Percentiles rank a stretch among this genome's conserved stretches.
Conservation (phyloP, 2,888 invertebrate species). For the Druceiella hillmani region DNA sequence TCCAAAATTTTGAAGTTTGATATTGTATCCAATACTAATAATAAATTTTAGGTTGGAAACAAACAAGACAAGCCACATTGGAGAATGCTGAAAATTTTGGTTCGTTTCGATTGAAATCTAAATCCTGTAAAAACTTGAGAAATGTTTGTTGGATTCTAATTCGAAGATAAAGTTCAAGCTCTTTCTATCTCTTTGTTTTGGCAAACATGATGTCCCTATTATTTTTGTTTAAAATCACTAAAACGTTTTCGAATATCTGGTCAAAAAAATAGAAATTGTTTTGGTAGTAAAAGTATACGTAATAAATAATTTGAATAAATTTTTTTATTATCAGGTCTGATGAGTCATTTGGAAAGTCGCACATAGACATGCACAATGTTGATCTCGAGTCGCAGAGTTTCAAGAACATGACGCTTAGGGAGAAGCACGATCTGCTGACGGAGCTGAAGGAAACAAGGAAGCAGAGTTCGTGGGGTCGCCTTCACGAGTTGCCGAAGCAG, state of each 20-base stretch:
- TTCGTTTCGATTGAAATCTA: too few relatives aligned
- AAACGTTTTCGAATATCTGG: neutral
- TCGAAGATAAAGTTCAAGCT: too few relatives aligned
- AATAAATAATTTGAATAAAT: neutral
- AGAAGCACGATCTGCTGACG: slow-evolving; percentile 87
- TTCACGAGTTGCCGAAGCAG: slow-evolving; percentile 75
- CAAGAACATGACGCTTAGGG: slow-evolving; percentile 74
- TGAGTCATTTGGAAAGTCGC: slow-evolving; percentile 39
- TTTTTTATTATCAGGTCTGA: slow-evolving; percentile 34
- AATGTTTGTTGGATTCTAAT: too few relatives aligned
- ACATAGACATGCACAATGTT: slow-evolving; percentile 66
- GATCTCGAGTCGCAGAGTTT: slow-evolving; percentile 79
- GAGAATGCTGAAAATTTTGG: too few relatives aligned
- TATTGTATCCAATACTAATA: too few relatives aligned
- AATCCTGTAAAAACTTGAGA: too few relatives aligned
- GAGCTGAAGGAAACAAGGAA: slow-evolving; percentile 90
- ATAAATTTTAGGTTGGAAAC: too few relatives aligned
- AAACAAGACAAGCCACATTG: too few relatives aligned
- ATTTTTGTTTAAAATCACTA: neutral
- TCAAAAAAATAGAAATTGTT: too few relatives aligned
- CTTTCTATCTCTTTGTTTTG: too few relatives aligned
- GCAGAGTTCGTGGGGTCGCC: slow-evolving; percentile 81
- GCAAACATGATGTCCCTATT: neutral
- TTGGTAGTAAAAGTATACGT: neutral
- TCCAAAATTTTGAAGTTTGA: too few relatives aligned